These are phyloP conservation scores for Hybos culiciformis DNA, from an alignment of 2,888 invertebrate species.

Conservation along the genomic window DNA sequence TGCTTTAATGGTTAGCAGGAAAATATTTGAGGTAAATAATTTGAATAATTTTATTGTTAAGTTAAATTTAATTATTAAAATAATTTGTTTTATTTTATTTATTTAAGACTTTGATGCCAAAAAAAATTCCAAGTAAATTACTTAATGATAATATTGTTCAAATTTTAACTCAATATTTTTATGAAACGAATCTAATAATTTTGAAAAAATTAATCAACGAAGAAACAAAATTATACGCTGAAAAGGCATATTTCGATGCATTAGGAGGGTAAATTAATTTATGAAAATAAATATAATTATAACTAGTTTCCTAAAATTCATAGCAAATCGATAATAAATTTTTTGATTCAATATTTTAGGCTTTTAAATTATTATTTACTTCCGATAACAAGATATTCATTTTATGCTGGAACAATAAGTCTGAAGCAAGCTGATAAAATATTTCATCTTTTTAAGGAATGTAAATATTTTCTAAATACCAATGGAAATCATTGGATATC, in stretches of 20 bases:
- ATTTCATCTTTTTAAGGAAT: conserved; percentile 22
- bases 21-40: conserved; percentile 26
- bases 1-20: conserved; percentile 25
- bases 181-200: conserved; percentile 24
- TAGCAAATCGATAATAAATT: background rate
- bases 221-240: conserved; percentile 16
- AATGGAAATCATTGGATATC: conserved; percentile 32
- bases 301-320: background rate
- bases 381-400: conserved; percentile 29
- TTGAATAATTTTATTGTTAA: background rate
- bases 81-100: background rate
- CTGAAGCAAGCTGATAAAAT: conserved; percentile 23
- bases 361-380: conserved; percentile 27
- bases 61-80: background rate
- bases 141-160: conserved; percentile 23
- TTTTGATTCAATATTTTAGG: conserved; percentile 10
- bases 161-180: conserved; percentile 29
- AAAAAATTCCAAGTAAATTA: conserved; percentile 21
- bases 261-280: conserved; percentile 23
- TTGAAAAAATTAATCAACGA: conserved; percentile 19
- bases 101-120: conserved; percentile 26
- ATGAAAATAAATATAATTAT: background rate
- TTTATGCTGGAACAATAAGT: conserved; percentile 27
- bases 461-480: conserved; percentile 27
- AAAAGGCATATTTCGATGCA: conserved; percentile 29